phyloP scores from a whole-genome alignment of 2,888 invertebrate species.

The Nomada ruficornis region DNA sequence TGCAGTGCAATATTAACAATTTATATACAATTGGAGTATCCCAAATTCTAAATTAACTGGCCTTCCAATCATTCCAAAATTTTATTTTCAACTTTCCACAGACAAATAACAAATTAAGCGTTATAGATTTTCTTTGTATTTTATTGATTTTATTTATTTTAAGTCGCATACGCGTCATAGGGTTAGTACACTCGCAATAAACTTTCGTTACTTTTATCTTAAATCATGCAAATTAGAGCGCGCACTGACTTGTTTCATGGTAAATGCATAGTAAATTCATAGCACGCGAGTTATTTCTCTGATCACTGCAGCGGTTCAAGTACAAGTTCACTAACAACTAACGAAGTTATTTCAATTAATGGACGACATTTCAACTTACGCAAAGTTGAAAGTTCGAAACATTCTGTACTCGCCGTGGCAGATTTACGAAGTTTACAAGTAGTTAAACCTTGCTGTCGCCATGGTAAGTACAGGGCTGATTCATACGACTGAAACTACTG shows the following conservation, averaged over 20 bases:
- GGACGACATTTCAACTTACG: slow-evolving; percentile 15
- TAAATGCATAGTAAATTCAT: not conserved
- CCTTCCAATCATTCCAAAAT: too few species aligned
- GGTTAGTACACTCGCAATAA: too few species aligned
- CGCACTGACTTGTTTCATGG: too few species aligned
- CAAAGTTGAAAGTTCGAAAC: slow-evolving; percentile 28
- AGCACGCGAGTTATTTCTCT: slow-evolving; percentile 2
- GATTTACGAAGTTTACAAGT: slow-evolving; percentile 23
- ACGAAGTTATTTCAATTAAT: slow-evolving; percentile 40
- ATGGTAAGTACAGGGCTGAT: slow-evolving; percentile 21
- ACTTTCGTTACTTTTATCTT: not conserved
- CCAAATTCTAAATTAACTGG: too few species aligned
- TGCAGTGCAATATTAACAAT: too few species aligned
- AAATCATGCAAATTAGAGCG: not conserved
- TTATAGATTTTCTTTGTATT: too few species aligned
- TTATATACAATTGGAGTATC: too few species aligned
- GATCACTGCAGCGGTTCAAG: slow-evolving; percentile 24
- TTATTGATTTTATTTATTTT: too few species aligned
- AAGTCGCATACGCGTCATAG: too few species aligned
- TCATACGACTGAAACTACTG: slow-evolving; percentile 6
- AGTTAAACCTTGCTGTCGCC: slow-evolving; percentile 28
- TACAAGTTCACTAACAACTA: slow-evolving; percentile 12
- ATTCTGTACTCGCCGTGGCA: slow-evolving; percentile 30
- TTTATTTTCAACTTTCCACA: too few species aligned
- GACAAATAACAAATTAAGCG: too few species aligned